Conservation (phyloP, 1,140 invertebrate genomes). For the Euborellia annulipes region DNA sequence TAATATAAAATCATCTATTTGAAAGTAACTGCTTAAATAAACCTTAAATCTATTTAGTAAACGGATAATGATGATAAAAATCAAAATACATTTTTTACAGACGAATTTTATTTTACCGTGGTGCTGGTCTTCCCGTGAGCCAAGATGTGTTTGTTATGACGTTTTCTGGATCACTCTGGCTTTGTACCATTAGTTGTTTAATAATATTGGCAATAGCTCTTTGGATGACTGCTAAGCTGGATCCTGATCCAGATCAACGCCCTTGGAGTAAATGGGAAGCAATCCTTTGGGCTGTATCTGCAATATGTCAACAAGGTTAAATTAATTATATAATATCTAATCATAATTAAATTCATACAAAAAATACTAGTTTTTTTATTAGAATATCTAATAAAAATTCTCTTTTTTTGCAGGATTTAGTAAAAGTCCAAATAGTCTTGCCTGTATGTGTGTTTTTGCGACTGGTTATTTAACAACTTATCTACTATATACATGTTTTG, state of each 20-base stretch:
- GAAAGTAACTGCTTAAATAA: too few species aligned
- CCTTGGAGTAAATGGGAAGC: neutral
- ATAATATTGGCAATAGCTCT: too few species aligned
- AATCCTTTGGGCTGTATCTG: constrained; percentile 4
- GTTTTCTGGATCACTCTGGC: constrained; percentile 4
- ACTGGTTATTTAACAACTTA: constrained; percentile 5
- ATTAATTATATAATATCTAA: neutral
- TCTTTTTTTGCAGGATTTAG: neutral
- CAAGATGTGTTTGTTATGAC: constrained; percentile 8
- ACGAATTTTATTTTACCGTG: constrained; percentile 2
- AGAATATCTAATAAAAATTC: neutral
- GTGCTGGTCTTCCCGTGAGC: constrained; percentile 1
- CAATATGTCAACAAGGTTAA: constrained; percentile 7
- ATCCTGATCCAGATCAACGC: too few species aligned
- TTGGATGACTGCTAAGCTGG: too few species aligned
- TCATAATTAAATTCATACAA: neutral
- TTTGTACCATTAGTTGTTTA: neutral
- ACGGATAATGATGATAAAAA: too few species aligned
- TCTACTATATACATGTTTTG: constrained; percentile 4
- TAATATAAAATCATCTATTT: too few species aligned
- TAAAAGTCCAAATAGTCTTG: neutral
- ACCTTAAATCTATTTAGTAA: too few species aligned
- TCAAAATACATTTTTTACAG: neutral
- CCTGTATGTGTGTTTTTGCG: constrained; percentile 2
- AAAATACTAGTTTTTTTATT: neutral